Conservation (phyloP, 2,113 vertebrate species). For the Calyptommatus sinebrachiatus region DNA sequence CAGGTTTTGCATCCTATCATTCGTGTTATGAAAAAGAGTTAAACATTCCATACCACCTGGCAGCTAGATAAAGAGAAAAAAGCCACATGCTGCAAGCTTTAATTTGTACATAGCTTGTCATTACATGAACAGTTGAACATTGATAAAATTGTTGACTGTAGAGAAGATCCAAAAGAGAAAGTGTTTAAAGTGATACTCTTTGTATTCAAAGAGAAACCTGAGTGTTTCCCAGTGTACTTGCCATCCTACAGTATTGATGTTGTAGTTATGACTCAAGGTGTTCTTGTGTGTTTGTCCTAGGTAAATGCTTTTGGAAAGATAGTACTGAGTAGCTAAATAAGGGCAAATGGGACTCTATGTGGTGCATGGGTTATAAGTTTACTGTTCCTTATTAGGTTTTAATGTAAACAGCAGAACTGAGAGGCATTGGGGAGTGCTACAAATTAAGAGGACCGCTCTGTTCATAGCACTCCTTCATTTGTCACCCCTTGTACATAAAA, state of each 20-base stretch:
- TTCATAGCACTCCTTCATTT: too few species aligned
- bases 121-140: conserved; percentile 36
- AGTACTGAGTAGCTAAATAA: conserved; percentile 56
- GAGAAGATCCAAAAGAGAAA: conserved; percentile 9
- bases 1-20: conserved; percentile 49
- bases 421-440: conserved; percentile 52
- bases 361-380: conserved; percentile 86
- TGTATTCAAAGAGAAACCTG: conserved; percentile 19
- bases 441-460: too few species aligned
- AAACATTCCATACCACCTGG: conserved; percentile 14
- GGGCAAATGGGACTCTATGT: conserved; percentile 67
- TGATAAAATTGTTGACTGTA: conserved; percentile 4
- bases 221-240: conserved; percentile 29
- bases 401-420: conserved; percentile 60
- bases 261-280: not conserved
- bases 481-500: too few species aligned
- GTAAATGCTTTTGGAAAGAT: conserved; percentile 40
- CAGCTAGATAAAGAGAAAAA: not conserved
- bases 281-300: conserved; percentile 27
- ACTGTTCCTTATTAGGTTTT: conserved; percentile 78
- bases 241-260: conserved; percentile 4
- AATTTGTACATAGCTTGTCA: conserved; percentile 1
- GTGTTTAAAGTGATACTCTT: not conserved
- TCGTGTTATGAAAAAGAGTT: conserved; percentile 37
- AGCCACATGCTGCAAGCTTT: not conserved